These are phyloP conservation scores for Pecten maximus DNA, from an alignment of 2,888 invertebrate genomes.

Conservation along the genomic window DNA sequence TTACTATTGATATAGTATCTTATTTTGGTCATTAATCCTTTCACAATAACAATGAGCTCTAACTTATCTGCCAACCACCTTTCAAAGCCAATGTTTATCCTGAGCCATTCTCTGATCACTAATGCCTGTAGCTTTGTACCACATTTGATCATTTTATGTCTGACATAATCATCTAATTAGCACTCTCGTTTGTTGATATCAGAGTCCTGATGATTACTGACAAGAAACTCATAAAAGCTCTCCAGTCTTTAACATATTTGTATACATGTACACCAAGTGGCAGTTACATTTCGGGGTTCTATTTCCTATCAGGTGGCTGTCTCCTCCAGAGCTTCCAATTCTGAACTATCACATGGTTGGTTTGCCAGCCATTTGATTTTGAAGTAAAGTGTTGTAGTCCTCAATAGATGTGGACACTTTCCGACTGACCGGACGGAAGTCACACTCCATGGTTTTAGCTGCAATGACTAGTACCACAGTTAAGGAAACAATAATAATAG, in stretches of 20 bases:
- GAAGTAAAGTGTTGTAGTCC: slow-evolving; percentile 86
- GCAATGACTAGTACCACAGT: slow-evolving; percentile 80
- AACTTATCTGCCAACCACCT: neutral
- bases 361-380: slow-evolving; percentile 80
- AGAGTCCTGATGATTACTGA: neutral
- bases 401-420: slow-evolving; percentile 85
- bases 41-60: neutral
- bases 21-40: too few relatives aligned
- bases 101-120: neutral
- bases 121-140: neutral
- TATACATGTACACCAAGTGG: neutral
- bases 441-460: slow-evolving; percentile 87
- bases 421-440: slow-evolving; percentile 87
- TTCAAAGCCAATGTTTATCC: neutral
- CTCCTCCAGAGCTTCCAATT: neutral
- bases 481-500: slow-evolving; percentile 58
- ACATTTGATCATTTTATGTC: neutral
- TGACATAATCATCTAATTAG: neutral
- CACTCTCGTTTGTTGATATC: neutral
- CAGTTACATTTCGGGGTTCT: neutral
- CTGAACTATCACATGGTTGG: slow-evolving; percentile 60
- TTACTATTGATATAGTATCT: neutral
- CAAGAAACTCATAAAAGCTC: neutral
- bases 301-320: neutral
- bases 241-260: neutral